phyloP scores from a whole-genome alignment of 2,113 vertebrate genomes.

The Macrotis lagotis region DNA sequence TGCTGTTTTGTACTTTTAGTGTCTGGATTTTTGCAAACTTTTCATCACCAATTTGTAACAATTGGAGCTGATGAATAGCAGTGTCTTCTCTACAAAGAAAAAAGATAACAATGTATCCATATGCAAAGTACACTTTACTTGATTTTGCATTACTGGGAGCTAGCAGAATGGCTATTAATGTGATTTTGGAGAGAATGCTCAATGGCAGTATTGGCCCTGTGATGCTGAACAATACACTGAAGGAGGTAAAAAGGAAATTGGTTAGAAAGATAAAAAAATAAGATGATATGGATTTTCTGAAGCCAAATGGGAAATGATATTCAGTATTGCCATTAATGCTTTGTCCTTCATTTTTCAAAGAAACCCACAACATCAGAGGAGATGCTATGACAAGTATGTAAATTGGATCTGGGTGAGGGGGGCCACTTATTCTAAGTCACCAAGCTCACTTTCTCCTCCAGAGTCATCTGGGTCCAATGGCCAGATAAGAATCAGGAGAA shows the following conservation, averaged over 20 bases:
- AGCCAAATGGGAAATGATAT: background rate
- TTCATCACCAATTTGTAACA: background rate
- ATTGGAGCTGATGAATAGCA: background rate
- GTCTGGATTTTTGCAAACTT: background rate
- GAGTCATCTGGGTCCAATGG: no score
- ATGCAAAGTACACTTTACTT: background rate
- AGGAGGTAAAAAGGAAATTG: background rate
- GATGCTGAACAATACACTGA: background rate
- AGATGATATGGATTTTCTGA: background rate
- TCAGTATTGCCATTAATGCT: background rate
- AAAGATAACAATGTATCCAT: background rate
- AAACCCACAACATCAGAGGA: no score
- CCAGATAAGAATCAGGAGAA: no score
- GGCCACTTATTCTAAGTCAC: no score
- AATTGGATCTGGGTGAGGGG: no score
- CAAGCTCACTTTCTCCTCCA: no score
- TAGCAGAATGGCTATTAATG: background rate
- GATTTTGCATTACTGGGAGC: background rate
- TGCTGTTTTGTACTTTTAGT: conserved; percentile 1
- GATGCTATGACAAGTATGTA: no score
- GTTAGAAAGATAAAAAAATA: background rate
- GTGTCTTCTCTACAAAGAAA: background rate
- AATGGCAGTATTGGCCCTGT: background rate
- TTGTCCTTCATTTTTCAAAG: no score
- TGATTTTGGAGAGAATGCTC: background rate